phyloP scores from a whole-genome alignment of 1,140 invertebrate species.

The Lepidurus packardi region DNA sequence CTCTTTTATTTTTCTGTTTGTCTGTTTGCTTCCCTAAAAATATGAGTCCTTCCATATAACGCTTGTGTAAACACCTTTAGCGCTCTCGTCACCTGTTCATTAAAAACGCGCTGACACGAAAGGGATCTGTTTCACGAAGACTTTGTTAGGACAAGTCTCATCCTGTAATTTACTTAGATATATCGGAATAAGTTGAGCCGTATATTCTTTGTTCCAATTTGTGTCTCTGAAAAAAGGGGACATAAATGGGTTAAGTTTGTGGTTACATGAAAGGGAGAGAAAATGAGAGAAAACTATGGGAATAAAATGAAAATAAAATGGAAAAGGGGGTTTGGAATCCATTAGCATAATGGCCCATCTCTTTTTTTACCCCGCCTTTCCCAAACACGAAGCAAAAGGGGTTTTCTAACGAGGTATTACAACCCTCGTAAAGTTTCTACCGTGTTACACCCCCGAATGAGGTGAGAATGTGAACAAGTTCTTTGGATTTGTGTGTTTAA shows the following conservation, averaged over 20 bases:
- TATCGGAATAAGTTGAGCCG: no score
- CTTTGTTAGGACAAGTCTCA: background rate
- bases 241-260: no score
- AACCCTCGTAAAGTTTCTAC: constrained; percentile 18
- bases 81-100: constrained; percentile 17
- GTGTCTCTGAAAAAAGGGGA: no score
- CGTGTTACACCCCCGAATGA: constrained; percentile 17
- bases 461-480: constrained; percentile 5
- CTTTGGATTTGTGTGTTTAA: background rate
- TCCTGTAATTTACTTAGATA: no score
- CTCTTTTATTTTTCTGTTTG: background rate
- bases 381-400: background rate
- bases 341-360: constrained; percentile 15
- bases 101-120: background rate
- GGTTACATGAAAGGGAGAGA: no score
- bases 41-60: constrained; percentile 15
- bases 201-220: no score
- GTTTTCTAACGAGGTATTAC: constrained; percentile 5
- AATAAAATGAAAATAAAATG: background rate
- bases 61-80: background rate
- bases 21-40: background rate
- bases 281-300: no score
- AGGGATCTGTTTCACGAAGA: background rate
- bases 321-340: background rate
- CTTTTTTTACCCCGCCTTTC: background rate